Percentiles rank a stretch among this genome's conserved stretches.
Evolutionary conservation across 2,888 invertebrate genomes (phyloP).

Genomic region (Archips xylosteana): DNA sequence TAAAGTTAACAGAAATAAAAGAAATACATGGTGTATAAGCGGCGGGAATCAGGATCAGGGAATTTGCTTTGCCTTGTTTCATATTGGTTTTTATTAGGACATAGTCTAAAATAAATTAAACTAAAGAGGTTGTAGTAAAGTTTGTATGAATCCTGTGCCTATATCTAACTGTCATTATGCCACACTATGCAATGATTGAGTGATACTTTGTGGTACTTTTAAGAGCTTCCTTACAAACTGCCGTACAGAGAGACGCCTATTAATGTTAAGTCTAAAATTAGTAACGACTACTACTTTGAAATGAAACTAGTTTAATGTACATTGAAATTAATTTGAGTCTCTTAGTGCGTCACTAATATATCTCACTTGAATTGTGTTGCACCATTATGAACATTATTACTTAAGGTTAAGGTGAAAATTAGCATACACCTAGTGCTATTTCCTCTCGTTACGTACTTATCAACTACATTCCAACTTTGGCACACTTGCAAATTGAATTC

Average conservation of each 20-base stretch:
- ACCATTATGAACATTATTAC: slow-evolving; percentile 8
- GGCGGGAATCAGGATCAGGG: too few relatives aligned
- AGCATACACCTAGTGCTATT: background rate
- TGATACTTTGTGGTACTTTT: slow-evolving; percentile 1
- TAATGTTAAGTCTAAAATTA: too few relatives aligned
- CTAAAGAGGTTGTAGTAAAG: background rate
- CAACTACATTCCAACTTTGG: slow-evolving; percentile 27
- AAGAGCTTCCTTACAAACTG: slow-evolving; percentile 14
- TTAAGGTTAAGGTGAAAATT: slow-evolving; percentile 11
- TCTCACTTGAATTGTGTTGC: slow-evolving; percentile 1
- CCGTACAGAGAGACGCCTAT: background rate
- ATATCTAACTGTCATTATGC: background rate
- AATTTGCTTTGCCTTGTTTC: too few relatives aligned
- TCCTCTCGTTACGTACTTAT: background rate
- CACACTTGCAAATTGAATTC: slow-evolving; percentile 5
- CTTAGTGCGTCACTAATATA: background rate
- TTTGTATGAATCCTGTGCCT: background rate
- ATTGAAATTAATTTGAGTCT: background rate
- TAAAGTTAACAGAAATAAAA: too few relatives aligned
- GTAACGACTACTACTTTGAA: too few relatives aligned
- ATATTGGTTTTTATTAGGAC: too few relatives aligned
- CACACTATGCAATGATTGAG: background rate
- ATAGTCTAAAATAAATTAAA: background rate
- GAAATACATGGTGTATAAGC: too few relatives aligned
- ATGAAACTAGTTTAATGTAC: too few relatives aligned